phyloP scores from a whole-genome alignment of 2,797 vertebrate genomes.

The Melanotaenia parkinsoni region DNA sequence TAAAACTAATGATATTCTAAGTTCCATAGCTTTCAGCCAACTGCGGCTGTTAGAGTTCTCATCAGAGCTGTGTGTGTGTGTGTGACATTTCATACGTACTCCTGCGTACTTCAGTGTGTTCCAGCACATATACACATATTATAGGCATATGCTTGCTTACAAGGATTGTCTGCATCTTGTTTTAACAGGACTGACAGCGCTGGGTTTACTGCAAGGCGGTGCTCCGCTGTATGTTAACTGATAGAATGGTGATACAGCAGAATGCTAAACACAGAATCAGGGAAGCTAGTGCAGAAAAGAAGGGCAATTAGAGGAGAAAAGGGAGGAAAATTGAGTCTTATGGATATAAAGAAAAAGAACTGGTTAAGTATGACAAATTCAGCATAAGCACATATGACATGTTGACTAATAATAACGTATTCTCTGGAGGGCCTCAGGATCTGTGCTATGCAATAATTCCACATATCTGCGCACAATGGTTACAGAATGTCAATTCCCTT shows the following conservation, averaged over 20 bases:
- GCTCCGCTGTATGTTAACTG: conserved; percentile 50
- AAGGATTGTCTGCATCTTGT: conserved; percentile 27
- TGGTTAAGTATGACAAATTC: conserved; percentile 10
- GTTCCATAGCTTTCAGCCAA: conserved; percentile 46
- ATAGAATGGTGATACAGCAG: conserved; percentile 64
- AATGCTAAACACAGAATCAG: conserved; percentile 67
- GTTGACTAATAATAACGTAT: conserved; percentile 15
- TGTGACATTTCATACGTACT: conserved; percentile 11
- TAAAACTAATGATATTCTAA: conserved; percentile 63
- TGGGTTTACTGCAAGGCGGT: conserved; percentile 37
- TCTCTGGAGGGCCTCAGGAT: conserved; percentile 16
- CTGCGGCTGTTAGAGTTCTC: conserved; percentile 48
- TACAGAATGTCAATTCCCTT: conserved; percentile 22
- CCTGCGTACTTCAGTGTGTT: conserved; percentile 18
- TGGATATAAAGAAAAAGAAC: conserved; percentile 3
- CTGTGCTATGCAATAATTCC: conserved; percentile 9
- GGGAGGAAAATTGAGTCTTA: background rate
- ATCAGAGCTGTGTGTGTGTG: conserved; percentile 26
- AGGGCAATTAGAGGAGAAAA: conserved; percentile 17
- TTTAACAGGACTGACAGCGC: conserved; percentile 58
- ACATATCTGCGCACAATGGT: conserved; percentile 18
- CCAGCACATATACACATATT: conserved; percentile 7
- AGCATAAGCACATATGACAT: conserved; percentile 27
- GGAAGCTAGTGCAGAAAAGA: conserved; percentile 23
- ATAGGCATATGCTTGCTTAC: conserved; percentile 6